Evolutionary conservation across 2,888 invertebrate genomes (phyloP).

Genomic region (Limnephilus marmoratus): DNA sequence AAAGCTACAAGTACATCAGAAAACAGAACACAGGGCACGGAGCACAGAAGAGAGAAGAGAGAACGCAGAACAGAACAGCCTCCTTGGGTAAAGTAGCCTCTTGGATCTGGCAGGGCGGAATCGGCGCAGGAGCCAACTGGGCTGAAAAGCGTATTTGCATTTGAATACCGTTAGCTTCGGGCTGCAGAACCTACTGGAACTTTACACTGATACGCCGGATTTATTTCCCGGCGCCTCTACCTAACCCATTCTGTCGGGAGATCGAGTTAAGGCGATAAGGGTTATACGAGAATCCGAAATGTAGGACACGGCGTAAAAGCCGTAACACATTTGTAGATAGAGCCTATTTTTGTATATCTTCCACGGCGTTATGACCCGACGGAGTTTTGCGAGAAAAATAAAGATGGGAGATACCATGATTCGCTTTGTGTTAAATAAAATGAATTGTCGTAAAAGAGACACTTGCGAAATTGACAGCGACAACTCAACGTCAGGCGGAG

Average conservation of each 20-base stretch:
- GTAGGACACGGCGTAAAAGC: constrained; percentile 42
- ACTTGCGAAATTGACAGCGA: constrained; percentile 55
- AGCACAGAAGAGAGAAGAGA: neutral
- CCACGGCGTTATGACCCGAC: constrained; percentile 37
- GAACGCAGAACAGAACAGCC: neutral
- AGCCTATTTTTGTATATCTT: constrained; percentile 33
- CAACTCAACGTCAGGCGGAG: constrained; percentile 47
- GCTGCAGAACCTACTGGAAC: constrained; percentile 46
- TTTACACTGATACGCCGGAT: constrained; percentile 58
- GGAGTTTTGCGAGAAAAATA: constrained; percentile 49
- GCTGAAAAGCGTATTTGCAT: constrained; percentile 58
- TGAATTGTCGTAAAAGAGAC: constrained; percentile 55
- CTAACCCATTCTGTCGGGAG: constrained; percentile 57
- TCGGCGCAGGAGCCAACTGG: constrained; percentile 35
- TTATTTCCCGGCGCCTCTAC: constrained; percentile 55
- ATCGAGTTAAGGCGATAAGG: constrained; percentile 58
- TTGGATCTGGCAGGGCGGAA: constrained; percentile 15
- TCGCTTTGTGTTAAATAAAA: constrained; percentile 54
- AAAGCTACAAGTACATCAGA: neutral
- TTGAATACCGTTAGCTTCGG: constrained; percentile 56
- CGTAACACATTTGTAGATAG: constrained; percentile 54
- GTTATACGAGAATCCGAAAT: constrained; percentile 45
- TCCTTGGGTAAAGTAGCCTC: neutral
- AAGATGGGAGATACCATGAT: constrained; percentile 52
- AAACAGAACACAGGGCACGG: neutral